Evolutionary conservation across 2,113 vertebrate genomes (phyloP).

Genomic region (Paedocypris sp.): DNA sequence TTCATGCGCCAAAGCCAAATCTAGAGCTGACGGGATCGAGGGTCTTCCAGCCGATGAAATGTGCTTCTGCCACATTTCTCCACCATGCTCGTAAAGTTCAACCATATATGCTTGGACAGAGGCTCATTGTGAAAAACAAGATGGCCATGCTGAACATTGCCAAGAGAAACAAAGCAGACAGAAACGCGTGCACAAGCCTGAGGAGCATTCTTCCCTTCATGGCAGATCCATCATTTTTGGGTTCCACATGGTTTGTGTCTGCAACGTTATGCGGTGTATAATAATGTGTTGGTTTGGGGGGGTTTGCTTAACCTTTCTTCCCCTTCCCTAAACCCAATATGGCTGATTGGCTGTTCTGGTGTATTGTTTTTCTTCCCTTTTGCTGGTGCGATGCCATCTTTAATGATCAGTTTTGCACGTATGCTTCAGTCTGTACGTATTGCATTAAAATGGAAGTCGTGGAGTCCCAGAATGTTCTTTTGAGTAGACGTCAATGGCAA

Average conservation of each 20-base stretch:
- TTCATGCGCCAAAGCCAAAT: conserved; percentile 22
- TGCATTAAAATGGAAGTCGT: too few relatives aligned
- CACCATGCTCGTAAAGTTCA: conserved; percentile 36
- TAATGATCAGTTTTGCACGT: background rate
- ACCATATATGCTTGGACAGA: conserved; percentile 40
- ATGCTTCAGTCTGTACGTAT: too few relatives aligned
- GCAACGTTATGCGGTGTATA: conserved; percentile 31
- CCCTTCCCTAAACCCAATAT: conserved; percentile 26
- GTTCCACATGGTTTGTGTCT: conserved; percentile 38
- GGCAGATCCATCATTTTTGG: conserved; percentile 38
- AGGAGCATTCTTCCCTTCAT: conserved; percentile 35
- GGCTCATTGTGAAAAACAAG: conserved; percentile 39
- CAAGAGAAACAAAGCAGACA: conserved; percentile 43
- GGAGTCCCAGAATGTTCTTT: background rate
- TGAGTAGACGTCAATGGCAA: background rate
- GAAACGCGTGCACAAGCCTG: conserved; percentile 33
- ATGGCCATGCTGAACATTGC: conserved; percentile 36
- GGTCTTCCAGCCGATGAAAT: conserved; percentile 36
- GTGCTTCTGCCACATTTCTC: conserved; percentile 40
- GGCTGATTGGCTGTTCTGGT: conserved; percentile 11
- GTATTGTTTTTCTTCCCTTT: conserved; percentile 6
- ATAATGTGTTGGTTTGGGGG: conserved; percentile 35
- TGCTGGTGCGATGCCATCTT: background rate
- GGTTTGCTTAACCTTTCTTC: conserved; percentile 35
- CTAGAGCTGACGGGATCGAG: conserved; percentile 25